These are phyloP conservation scores for Malacoctenus gilli DNA, from an alignment of 2,797 vertebrate species.

Conservation along the genomic window DNA sequence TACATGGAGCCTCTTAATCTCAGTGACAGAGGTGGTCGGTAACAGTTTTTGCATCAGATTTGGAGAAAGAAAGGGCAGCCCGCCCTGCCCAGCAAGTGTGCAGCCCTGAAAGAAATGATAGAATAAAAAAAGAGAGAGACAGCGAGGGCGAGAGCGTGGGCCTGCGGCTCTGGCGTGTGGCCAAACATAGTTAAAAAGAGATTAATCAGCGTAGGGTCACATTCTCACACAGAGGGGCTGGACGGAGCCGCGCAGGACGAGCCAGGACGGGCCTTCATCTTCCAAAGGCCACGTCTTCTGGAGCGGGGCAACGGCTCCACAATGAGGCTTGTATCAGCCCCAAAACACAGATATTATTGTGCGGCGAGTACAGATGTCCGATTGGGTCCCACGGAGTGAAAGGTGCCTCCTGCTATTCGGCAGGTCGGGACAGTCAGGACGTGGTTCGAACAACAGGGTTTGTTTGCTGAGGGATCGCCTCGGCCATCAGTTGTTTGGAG, in stretches of 20 bases:
- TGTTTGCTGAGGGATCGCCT: neutral
- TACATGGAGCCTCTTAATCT: too few relatives aligned
- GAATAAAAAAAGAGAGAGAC: slow-evolving; percentile 58
- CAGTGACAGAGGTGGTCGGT: too few relatives aligned
- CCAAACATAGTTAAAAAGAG: slow-evolving; percentile 82
- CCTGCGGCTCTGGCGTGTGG: slow-evolving; percentile 69
- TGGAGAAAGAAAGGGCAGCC: slow-evolving; percentile 35
- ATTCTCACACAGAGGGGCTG: slow-evolving; percentile 71
- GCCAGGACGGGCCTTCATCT: slow-evolving; percentile 46
- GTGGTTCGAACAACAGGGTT: neutral
- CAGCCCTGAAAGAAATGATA: slow-evolving; percentile 66
- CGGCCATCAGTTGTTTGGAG: neutral
- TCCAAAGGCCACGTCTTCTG: slow-evolving; percentile 34
- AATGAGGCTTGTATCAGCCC: slow-evolving; percentile 3
- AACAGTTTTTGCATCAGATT: slow-evolving; percentile 44
- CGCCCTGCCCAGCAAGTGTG: slow-evolving; percentile 49
- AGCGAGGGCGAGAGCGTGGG: slow-evolving; percentile 51
- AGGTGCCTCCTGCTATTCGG: neutral
- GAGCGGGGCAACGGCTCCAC: slow-evolving; percentile 15
- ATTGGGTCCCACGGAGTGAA: slow-evolving; percentile 2
- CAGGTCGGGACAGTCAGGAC: too few relatives aligned
- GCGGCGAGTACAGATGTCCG: neutral
- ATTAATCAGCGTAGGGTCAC: slow-evolving; percentile 80
- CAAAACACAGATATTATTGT: slow-evolving; percentile 10
- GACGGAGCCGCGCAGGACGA: slow-evolving; percentile 39